Evolutionary conservation across 2,888 invertebrate genomes (phyloP).

Genomic region (Drosophila paramelanica): DNA sequence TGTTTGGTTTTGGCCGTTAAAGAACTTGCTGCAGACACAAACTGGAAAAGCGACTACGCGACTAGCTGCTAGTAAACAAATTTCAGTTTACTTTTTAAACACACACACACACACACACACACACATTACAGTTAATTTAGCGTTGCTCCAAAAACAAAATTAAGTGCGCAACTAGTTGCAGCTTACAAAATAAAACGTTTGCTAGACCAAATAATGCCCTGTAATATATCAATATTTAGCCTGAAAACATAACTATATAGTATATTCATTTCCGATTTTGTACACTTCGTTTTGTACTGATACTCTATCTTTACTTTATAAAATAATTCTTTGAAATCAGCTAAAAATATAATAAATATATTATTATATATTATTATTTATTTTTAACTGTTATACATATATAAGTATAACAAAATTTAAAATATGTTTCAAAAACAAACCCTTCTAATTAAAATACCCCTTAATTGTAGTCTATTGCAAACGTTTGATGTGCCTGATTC

Average conservation of each 20-base stretch:
- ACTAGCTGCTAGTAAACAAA: constrained; percentile 64
- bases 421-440: background rate
- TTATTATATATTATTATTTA: too few relatives aligned
- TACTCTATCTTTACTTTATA: too few relatives aligned
- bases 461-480: background rate
- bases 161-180: constrained; percentile 32
- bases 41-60: constrained; percentile 52
- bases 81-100: constrained; percentile 47
- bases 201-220: constrained; percentile 17
- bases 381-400: background rate
- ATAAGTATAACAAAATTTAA: too few relatives aligned
- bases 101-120: constrained; percentile 45
- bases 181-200: background rate
- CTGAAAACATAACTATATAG: background rate
- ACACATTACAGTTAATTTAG: constrained; percentile 60
- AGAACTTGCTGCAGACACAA: constrained; percentile 64
- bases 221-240: background rate
- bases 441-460: background rate
- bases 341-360: too few relatives aligned
- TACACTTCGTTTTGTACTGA: too few relatives aligned
- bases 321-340: too few relatives aligned
- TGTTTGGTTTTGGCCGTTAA: constrained; percentile 60
- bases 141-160: constrained; percentile 43
- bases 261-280: too few relatives aligned
- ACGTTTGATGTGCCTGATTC: constrained; percentile 41